Percentiles rank a stretch among this genome's conserved stretches.
Evolutionary conservation across 2,113 vertebrate genomes (phyloP).

Genomic region (Bujurquina vittata): DNA sequence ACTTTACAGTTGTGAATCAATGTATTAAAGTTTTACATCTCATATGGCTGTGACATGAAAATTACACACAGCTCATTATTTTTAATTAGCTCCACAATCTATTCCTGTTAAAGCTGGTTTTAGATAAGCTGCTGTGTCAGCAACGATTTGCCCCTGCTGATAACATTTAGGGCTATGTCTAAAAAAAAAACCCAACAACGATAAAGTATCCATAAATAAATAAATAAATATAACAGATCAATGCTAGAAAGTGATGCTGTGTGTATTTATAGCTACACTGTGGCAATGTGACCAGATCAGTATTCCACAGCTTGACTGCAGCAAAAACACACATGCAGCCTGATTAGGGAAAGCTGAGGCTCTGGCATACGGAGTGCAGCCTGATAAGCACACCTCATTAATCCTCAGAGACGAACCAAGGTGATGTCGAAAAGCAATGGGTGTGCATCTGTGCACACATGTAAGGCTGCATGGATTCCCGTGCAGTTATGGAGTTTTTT

Average conservation of each 20-base stretch:
- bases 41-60: background rate
- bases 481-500: background rate
- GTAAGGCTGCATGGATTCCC: background rate
- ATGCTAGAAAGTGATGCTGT: background rate
- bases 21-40: background rate
- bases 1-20: too few species aligned
- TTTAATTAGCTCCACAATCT: background rate
- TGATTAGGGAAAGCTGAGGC: conserved; percentile 33
- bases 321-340: conserved; percentile 32
- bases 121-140: conserved; percentile 1
- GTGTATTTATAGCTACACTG: conserved; percentile 5
- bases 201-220: background rate
- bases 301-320: conserved; percentile 12
- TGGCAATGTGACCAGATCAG: background rate
- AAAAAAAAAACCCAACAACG: background rate
- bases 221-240: background rate
- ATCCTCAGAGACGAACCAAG: conserved; percentile 33
- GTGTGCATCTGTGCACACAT: background rate
- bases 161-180: background rate
- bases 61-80: conserved; percentile 1
- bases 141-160: background rate
- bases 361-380: conserved; percentile 1
- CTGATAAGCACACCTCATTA: conserved; percentile 61
- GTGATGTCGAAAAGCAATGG: background rate
- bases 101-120: background rate